These are phyloP conservation scores for Nycticebus coucang DNA, from an alignment of 2,113 vertebrate species.

Conservation along the genomic window DNA sequence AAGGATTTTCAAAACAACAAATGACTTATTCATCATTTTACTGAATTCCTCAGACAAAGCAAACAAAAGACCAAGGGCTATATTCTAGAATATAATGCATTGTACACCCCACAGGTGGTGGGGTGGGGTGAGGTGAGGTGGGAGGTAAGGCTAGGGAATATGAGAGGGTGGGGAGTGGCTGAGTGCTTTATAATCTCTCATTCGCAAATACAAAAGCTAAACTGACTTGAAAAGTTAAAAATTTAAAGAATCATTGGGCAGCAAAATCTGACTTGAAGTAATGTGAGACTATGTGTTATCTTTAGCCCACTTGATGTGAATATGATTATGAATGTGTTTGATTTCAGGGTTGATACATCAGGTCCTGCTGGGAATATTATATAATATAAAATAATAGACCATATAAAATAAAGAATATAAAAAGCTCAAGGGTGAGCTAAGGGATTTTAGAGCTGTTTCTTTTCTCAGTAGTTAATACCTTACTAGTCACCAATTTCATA, in stretches of 20 bases:
- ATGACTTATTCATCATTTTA: background rate
- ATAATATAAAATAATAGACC: background rate
- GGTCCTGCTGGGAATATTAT: background rate
- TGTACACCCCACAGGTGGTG: fast-evolving
- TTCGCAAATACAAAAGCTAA: background rate
- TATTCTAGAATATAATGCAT: background rate
- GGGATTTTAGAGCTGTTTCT: background rate
- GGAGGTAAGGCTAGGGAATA: too few relatives aligned
- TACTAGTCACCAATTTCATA: too few relatives aligned
- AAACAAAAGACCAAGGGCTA: background rate
- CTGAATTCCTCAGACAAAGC: background rate
- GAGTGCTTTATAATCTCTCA: background rate
- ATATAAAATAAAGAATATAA: background rate
- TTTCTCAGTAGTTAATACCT: background rate
- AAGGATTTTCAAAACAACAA: too few relatives aligned
- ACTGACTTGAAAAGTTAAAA: background rate
- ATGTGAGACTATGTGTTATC: background rate
- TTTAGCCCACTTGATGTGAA: background rate
- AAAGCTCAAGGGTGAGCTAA: background rate
- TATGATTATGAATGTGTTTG: background rate
- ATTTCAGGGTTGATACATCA: background rate
- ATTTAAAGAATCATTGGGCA: background rate
- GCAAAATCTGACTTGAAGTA: background rate
- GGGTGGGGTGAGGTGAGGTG: too few relatives aligned
- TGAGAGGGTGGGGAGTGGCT: background rate